A percentile compares a stretch with the other conserved stretches of the same genome.
Conservation (phyloP, 2,797 vertebrate genomes). For the Ctenopoma multispine region DNA sequence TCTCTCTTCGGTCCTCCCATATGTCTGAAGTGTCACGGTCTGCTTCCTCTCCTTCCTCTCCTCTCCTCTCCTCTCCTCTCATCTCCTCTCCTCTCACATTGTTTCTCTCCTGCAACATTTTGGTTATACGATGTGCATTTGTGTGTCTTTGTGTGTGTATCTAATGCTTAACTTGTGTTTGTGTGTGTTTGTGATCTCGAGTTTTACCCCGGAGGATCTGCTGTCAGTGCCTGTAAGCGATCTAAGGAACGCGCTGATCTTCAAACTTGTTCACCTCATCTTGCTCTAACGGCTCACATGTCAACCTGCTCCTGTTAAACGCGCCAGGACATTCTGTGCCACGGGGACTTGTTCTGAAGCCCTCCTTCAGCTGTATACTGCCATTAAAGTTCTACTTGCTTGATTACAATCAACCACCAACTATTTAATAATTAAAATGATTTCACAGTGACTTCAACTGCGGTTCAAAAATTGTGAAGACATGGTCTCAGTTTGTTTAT, state of each 20-base stretch:
- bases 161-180: not conserved
- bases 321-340: not conserved
- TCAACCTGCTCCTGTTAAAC: conserved; percentile 21
- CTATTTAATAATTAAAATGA: too few species aligned
- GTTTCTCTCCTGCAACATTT: not conserved
- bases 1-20: conserved; percentile 64
- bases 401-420: not conserved
- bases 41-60: conserved; percentile 38
- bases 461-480: too few species aligned
- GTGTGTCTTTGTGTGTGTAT: not conserved
- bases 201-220: conserved; percentile 31
- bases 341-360: not conserved
- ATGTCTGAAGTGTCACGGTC: conserved; percentile 74
- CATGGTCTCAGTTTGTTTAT: too few species aligned
- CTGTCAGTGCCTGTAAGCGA: conserved; percentile 34
- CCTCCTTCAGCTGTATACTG: not conserved
- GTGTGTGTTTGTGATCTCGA: conserved; percentile 1
- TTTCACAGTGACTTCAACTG: too few species aligned
- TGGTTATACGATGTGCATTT: conserved; percentile 14
- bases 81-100: conserved; percentile 23
- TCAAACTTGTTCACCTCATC: conserved; percentile 4
- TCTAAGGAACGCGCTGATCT: conserved; percentile 42
- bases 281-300: not conserved
- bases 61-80: conserved; percentile 24
- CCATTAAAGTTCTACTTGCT: not conserved